These are phyloP conservation scores for Glaucomys volans DNA, from an alignment of 2,113 vertebrate species.

Conservation along the genomic window DNA sequence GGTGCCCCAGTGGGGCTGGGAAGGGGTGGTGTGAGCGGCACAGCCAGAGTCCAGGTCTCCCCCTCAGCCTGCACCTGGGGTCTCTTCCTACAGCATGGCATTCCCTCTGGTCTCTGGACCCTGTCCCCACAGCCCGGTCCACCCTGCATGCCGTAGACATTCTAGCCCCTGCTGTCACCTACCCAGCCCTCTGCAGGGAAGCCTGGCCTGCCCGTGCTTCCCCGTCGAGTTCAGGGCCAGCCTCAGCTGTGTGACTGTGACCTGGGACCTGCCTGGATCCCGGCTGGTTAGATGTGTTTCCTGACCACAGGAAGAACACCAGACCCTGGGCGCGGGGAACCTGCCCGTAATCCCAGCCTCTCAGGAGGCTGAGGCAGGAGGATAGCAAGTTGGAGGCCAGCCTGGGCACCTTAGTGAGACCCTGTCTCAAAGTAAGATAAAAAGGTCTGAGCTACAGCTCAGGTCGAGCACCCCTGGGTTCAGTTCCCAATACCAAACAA, in stretches of 20 bases:
- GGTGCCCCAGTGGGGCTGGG: fast-evolving
- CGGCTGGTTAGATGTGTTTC: background rate
- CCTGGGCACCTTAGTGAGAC: background rate
- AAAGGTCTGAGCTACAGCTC: background rate
- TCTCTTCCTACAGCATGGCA: fast-evolving
- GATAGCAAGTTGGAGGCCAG: background rate
- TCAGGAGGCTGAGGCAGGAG: background rate
- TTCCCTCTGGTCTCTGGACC: fast-evolving
- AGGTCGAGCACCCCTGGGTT: background rate
- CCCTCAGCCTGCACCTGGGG: fast-evolving
- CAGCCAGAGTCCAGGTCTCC: fast-evolving
- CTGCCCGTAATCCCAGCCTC: background rate
- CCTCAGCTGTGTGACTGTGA: background rate
- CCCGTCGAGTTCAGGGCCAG: background rate
- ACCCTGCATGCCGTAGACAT: fast-evolving
- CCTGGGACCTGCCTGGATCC: background rate
- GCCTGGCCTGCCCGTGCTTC: fast-evolving
- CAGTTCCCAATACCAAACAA: background rate
- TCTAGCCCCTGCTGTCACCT: fast-evolving
- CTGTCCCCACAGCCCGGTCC: fast-evolving
- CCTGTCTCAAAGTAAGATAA: background rate
- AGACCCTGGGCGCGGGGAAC: background rate
- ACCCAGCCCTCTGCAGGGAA: fast-evolving
- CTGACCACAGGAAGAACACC: background rate
- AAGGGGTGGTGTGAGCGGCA: fast-evolving